Percentiles rank a stretch among this genome's conserved stretches.
These are phyloP conservation scores for Eudorcas thomsonii DNA, from an alignment of 2,113 vertebrate species.

Conservation along the genomic window DNA sequence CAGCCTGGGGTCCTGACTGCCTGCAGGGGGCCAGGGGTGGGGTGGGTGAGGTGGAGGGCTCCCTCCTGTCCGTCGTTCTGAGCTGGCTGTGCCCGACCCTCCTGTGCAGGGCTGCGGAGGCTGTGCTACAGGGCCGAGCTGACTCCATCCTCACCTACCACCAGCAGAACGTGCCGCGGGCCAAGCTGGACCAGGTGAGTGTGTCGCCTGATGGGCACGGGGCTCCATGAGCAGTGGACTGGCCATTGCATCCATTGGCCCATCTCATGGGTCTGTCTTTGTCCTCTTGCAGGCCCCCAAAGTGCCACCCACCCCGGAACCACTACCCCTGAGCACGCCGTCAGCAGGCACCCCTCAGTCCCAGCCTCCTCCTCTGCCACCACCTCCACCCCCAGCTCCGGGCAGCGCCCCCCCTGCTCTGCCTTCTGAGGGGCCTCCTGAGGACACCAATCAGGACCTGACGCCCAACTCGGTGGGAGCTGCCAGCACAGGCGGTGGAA, in stretches of 20 bases:
- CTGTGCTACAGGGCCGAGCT: conserved; percentile 93
- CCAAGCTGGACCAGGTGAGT: conserved; percentile 93
- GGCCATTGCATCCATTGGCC: not conserved
- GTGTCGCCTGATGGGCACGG: fast-evolving
- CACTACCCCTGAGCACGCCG: conserved; percentile 85
- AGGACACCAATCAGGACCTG: conserved; percentile 81
- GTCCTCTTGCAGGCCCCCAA: conserved; percentile 80
- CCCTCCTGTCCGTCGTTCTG: not conserved
- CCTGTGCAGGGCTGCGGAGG: conserved; percentile 90
- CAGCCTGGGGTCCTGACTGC: not conserved
- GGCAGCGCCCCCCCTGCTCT: conserved; percentile 75
- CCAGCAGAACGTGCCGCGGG: conserved; percentile 93
- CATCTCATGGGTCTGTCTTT: conserved; percentile 52
- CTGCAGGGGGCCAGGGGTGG: not conserved
- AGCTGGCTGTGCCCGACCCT: not conserved
- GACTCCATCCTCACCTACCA: conserved; percentile 96
- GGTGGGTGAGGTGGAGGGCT: not conserved
- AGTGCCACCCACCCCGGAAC: conserved; percentile 84
- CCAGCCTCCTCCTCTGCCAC: conserved; percentile 81
- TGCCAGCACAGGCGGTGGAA: conserved; percentile 74
- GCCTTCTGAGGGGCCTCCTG: conserved; percentile 75
- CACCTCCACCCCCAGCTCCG: conserved; percentile 73
- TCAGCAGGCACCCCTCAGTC: conserved; percentile 88
- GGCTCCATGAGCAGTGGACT: not conserved
- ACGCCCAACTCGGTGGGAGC: conserved; percentile 85